Conservation (phyloP, 2,797 vertebrate species). For the Manis javanica region DNA sequence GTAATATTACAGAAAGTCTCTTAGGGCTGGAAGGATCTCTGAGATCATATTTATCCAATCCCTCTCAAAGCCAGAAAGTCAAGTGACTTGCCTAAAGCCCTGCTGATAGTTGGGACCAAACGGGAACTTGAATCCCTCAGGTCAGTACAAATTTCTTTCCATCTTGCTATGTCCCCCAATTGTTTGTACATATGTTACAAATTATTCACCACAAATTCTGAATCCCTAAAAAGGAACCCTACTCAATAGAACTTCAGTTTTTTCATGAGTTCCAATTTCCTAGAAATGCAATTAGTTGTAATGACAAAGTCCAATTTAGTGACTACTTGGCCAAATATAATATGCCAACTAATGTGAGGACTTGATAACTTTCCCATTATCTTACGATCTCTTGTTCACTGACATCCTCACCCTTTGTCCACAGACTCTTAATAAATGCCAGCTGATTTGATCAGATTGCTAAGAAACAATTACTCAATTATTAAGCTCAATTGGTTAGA, state of each 20-base stretch:
- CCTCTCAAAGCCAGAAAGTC: conserved; percentile 27
- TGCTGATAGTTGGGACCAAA: conserved; percentile 23
- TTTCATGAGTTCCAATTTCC: conserved; percentile 8
- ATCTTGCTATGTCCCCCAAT: not conserved
- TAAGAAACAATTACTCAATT: conserved; percentile 78
- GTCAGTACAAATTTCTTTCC: conserved; percentile 3
- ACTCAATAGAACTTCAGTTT: conserved; percentile 18
- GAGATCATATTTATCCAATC: not conserved
- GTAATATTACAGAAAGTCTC: not conserved
- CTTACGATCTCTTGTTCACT: conserved; percentile 67
- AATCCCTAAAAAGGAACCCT: conserved; percentile 51
- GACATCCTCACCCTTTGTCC: conserved; percentile 65
- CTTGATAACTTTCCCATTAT: conserved; percentile 68
- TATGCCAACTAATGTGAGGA: conserved; percentile 39
- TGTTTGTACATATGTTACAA: conserved; percentile 66
- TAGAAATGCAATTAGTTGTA: conserved; percentile 66
- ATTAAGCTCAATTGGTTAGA: conserved; percentile 75
- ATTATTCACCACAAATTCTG: conserved; percentile 68
- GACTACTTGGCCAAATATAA: conserved; percentile 60
- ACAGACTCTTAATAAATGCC: conserved; percentile 60
- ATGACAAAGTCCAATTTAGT: conserved; percentile 72
- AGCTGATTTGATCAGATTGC: conserved; percentile 72
- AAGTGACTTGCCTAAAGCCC: not conserved
- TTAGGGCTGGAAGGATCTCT: not conserved
- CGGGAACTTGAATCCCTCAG: not conserved